A percentile compares a stretch with the other conserved stretches of the same genome.
Evolutionary conservation across 2,797 vertebrate species (phyloP).

Genomic region (Periophthalmus magnuspinnatus): DNA sequence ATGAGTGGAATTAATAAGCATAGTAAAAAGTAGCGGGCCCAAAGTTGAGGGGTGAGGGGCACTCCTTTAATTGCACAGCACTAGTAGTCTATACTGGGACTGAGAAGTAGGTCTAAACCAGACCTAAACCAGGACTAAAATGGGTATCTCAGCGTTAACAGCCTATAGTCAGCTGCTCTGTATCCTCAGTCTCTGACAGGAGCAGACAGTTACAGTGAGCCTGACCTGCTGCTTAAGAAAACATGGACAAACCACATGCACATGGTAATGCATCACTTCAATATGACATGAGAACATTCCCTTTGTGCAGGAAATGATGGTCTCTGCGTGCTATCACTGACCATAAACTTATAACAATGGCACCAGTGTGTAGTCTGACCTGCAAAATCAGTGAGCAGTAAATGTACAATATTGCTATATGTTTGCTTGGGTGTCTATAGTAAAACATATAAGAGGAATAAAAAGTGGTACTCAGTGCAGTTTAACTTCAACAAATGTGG

Average conservation of each 20-base stretch:
- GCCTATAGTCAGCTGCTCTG: conserved; percentile 52
- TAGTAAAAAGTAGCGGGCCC: too few species aligned
- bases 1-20: too few species aligned
- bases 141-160: conserved; percentile 9
- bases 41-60: too few species aligned
- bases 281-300: conserved; percentile 47
- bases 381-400: conserved; percentile 12
- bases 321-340: conserved; percentile 6
- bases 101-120: conserved; percentile 10
- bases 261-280: conserved; percentile 28
- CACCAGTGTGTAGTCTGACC: not conserved
- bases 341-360: not conserved
- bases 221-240: conserved; percentile 55
- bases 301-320: conserved; percentile 49
- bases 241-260: conserved; percentile 26
- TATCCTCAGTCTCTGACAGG: conserved; percentile 51
- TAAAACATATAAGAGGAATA: too few species aligned
- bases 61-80: not conserved
- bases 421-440: too few species aligned
- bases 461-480: too few species aligned
- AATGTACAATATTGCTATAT: not conserved
- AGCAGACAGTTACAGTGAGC: conserved; percentile 50
- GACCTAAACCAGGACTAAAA: conserved; percentile 27
- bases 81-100: not conserved
- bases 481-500: too few species aligned